Conservation (phyloP, 30 jellyfish, hydroid and myxozoan genomes). For the Phacellophora camtschatica region DNA sequence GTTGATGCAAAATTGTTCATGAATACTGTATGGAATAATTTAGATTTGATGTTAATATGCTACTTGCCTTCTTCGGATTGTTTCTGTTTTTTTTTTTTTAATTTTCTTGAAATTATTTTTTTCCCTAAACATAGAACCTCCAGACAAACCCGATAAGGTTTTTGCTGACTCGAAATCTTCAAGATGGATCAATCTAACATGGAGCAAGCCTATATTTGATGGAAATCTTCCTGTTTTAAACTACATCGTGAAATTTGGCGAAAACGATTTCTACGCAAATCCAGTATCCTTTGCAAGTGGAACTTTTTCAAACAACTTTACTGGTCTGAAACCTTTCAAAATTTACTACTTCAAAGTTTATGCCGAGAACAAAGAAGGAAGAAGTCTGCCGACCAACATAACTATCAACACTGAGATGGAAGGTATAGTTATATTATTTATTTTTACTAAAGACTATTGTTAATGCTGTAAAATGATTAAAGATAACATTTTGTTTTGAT, state of each 20-base stretch:
- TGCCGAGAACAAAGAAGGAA: slow-evolving; percentile 11
- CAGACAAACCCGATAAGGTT: background rate
- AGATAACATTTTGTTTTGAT: too few relatives aligned
- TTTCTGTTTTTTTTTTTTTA: too few relatives aligned
- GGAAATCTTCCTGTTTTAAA: background rate
- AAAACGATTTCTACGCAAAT: too few relatives aligned
- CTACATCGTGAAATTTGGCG: background rate
- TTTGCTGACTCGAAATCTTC: background rate
- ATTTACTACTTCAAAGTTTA: background rate
- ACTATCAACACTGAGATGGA: background rate
- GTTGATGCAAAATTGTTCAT: too few relatives aligned
- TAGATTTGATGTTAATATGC: too few relatives aligned
- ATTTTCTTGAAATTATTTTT: too few relatives aligned
- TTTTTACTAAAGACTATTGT: too few relatives aligned
- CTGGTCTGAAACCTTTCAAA: slow-evolving; percentile 21
- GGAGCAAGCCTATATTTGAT: background rate
- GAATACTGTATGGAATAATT: too few relatives aligned
- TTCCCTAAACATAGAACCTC: background rate
- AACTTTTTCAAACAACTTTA: background rate
- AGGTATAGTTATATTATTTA: too few relatives aligned
- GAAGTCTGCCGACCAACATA: background rate
- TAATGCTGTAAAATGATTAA: too few relatives aligned
- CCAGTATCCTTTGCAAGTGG: background rate
- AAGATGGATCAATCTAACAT: background rate
- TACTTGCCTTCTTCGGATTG: too few relatives aligned